phyloP scores from a whole-genome alignment of 1,140 invertebrate species.

The Apocrypta bakeri region DNA sequence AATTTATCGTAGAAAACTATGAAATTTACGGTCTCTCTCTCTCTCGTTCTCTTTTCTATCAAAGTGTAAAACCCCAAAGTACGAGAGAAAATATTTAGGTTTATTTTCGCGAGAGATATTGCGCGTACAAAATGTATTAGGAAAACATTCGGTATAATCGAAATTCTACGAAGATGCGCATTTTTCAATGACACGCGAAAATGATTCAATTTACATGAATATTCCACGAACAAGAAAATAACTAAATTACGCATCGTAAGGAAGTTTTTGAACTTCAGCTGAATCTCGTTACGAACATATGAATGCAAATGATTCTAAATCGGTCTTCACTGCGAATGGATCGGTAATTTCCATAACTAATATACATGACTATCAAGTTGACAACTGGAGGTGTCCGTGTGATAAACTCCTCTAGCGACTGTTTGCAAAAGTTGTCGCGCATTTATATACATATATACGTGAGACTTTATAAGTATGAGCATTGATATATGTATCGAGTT shows the following conservation, averaged over 20 bases:
- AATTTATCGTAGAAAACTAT: conserved; percentile 17
- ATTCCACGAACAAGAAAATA: background rate
- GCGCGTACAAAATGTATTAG: background rate
- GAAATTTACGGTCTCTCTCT: background rate
- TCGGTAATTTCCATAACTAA: too few relatives aligned
- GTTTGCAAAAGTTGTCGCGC: too few relatives aligned
- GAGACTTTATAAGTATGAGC: conserved; percentile 23
- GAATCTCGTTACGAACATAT: too few relatives aligned
- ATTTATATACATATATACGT: conserved; percentile 1
- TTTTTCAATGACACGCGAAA: background rate
- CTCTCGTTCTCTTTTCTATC: background rate
- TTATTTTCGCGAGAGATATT: background rate
- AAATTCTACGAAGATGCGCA: background rate
- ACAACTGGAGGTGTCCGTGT: too few relatives aligned
- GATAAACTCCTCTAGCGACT: too few relatives aligned
- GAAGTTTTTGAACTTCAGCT: background rate
- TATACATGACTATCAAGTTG: too few relatives aligned
- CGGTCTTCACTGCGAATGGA: too few relatives aligned
- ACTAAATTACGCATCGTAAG: background rate
- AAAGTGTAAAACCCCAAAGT: background rate
- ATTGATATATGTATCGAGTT: background rate
- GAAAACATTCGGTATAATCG: background rate
- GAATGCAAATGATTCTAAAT: too few relatives aligned
- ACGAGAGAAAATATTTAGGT: background rate
- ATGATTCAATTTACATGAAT: background rate